phyloP scores from a whole-genome alignment of 2,888 invertebrate species.

The Melanotus villosus region DNA sequence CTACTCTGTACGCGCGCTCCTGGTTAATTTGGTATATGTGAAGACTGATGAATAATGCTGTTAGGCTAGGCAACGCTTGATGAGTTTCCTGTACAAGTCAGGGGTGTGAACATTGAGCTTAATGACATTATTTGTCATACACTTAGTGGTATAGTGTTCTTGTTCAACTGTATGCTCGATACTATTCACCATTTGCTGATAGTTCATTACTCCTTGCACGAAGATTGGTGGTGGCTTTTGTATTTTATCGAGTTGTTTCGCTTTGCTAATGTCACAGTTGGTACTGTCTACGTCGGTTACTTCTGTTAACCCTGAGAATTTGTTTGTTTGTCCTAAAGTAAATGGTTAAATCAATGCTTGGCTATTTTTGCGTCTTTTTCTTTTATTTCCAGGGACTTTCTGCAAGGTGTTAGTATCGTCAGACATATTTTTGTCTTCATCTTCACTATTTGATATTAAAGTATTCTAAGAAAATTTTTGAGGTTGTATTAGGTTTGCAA shows the following conservation, averaged over 20 bases:
- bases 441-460: not conserved
- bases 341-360: not conserved
- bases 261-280: too few species aligned
- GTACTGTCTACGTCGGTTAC: not conserved
- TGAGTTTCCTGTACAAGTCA: too few species aligned
- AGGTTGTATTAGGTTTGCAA: too few species aligned
- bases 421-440: not conserved
- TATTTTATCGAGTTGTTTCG: not conserved
- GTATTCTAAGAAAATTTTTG: too few species aligned
- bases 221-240: not conserved
- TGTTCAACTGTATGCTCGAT: too few species aligned
- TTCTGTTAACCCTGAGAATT: not conserved
- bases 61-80: too few species aligned
- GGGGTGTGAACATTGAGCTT: too few species aligned
- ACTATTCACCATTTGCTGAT: too few species aligned
- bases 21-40: too few species aligned
- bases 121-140: too few species aligned
- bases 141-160: too few species aligned
- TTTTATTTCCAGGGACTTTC: not conserved
- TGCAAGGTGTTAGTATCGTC: not conserved
- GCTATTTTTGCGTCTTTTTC: not conserved
- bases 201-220: not conserved
- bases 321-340: not conserved
- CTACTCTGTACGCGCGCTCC: not conserved
- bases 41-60: too few species aligned